These are phyloP conservation scores for Ariolimax columbianus DNA, from an alignment of 2,888 invertebrate species.

Conservation along the genomic window DNA sequence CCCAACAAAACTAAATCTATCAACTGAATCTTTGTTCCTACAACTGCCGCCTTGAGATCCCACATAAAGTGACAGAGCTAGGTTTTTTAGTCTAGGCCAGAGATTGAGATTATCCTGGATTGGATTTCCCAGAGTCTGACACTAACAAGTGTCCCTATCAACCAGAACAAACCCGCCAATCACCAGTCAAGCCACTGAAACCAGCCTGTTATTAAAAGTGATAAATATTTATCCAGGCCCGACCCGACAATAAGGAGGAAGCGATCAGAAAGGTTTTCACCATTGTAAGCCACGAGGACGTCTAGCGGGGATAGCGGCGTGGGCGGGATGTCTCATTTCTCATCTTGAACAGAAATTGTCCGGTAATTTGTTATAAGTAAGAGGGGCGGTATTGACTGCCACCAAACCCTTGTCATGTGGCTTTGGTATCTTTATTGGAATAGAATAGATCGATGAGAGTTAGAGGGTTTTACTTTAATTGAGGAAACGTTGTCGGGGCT, in stretches of 20 bases:
- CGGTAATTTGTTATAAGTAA: conserved; percentile 40
- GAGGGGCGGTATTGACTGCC: not conserved
- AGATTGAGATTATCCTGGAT: not conserved
- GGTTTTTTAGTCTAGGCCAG: not conserved
- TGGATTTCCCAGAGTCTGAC: not conserved
- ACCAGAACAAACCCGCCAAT: not conserved
- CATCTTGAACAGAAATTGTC: conserved; percentile 25
- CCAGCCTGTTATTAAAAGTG: not conserved
- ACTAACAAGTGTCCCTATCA: not conserved
- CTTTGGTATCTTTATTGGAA: not conserved
- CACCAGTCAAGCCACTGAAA: not conserved
- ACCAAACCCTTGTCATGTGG: not conserved
- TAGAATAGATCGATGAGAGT: not conserved
- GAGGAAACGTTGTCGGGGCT: too few relatives aligned
- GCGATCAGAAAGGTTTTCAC: not conserved
- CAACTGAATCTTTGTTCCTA: too few relatives aligned
- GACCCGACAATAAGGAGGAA: not conserved
- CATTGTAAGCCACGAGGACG: not conserved
- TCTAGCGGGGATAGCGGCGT: not conserved
- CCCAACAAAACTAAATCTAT: too few relatives aligned
- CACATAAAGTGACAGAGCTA: too few relatives aligned
- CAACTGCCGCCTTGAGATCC: too few relatives aligned
- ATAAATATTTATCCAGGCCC: not conserved
- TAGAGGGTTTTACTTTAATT: too few relatives aligned
- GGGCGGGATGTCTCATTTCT: conserved; percentile 34